Base-by-base conservation (phyloP, 2,797 vertebrate genomes). In the Benthosema pterotum region DNA sequence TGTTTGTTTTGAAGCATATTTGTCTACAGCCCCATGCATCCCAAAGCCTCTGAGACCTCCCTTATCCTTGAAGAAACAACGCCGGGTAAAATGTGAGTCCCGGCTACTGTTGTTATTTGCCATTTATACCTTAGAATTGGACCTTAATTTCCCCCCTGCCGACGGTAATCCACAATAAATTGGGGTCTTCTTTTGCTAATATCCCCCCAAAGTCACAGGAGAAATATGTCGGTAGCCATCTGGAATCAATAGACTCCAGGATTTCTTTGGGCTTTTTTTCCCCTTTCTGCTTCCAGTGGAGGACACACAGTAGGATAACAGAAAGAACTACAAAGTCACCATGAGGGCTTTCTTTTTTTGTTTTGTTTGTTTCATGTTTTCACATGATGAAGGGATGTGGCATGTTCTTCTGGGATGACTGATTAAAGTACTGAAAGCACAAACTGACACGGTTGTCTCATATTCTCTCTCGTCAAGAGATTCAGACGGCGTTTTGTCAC, bases 151-250 rank as follows among this genome's bases (percentile, higher is more conserved):
- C 72, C 69, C 75, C 77, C 38, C 54, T 38, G 2, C 72, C 66
- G 68, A 83, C 70, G 62, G 55, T 85, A 82, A 87, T 84, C 78
- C 83, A 74, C 51, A 72, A 78, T 83, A 87, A 85, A 82, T 87
- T 73, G 63, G 19, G 52, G 59, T 81, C 18, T 82, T 82, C 82
- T 53, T n/a, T 53, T 73, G 56, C 65, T 82, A 74, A 76, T 82
- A 78, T 84, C 81, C 32, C 32, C 72, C 77, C 65, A 67, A 69
- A 78, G 66, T 71, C 60, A 66, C 1, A 11, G 71, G 77, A 65
- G 48, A 72, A 70, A 72, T 63, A 76, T 9, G 52, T 56, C 28
- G 38, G n/a, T 45, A 63, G 67, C 71, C 75, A 78, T 87, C 79
- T 91, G 87, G 78, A 74, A 83, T 73, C 65, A 58, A 83, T 78